These are phyloP conservation scores for Netelia fuscicornis DNA, from an alignment of 2,888 invertebrate genomes.

Conservation along the genomic window DNA sequence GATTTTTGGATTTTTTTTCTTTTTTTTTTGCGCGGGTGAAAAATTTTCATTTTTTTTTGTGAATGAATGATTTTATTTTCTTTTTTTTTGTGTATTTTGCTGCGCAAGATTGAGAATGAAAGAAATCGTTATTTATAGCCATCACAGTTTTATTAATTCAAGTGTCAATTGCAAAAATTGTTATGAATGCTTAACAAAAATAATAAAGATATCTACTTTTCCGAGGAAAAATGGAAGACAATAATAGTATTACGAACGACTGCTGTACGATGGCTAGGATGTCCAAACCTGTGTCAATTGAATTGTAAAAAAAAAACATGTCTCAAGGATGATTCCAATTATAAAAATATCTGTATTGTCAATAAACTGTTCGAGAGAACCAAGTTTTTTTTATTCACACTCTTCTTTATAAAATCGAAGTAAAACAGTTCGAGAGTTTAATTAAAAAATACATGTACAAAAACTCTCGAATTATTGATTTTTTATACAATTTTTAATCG, in stretches of 20 bases:
- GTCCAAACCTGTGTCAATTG: slow-evolving; percentile 24
- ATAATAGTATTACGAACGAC: slow-evolving; percentile 53
- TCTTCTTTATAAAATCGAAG: background rate
- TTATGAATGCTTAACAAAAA: slow-evolving; percentile 1
- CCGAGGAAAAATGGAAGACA: slow-evolving; percentile 54
- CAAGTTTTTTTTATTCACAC: background rate
- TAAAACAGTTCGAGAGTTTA: no score
- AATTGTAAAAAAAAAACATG: slow-evolving; percentile 19
- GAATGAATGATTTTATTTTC: background rate
- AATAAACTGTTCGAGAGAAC: slow-evolving; percentile 45
- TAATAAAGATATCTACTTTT: background rate
- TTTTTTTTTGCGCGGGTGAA: background rate
- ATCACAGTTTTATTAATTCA: slow-evolving; percentile 17
- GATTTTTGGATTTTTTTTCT: background rate
- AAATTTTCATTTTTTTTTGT: background rate
- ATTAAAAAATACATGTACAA: no score
- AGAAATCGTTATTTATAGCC: background rate
- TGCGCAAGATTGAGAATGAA: slow-evolving; percentile 11
- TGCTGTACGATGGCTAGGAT: slow-evolving; percentile 14
- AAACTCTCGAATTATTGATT: background rate
- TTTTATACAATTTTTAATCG: background rate
- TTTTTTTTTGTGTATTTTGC: background rate
- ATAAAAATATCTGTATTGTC: slow-evolving; percentile 32
- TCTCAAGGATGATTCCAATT: background rate
- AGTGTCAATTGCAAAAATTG: slow-evolving; percentile 34